phyloP scores from a whole-genome alignment of 2,113 vertebrate species.

The Octodon degus region DNA sequence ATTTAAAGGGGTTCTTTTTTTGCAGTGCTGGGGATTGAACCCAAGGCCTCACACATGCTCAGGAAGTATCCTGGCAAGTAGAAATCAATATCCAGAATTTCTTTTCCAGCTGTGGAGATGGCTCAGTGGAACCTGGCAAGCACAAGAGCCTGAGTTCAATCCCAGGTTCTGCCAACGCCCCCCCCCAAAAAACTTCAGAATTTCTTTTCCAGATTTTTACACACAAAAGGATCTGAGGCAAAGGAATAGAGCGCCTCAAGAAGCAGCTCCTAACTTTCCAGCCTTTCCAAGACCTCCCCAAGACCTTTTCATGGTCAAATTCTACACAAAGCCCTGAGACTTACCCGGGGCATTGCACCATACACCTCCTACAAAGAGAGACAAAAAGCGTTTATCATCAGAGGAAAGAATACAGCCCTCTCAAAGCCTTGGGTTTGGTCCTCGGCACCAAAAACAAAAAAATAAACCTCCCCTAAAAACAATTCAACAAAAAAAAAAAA shows the following conservation, averaged over 20 bases:
- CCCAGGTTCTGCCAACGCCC: too few species aligned
- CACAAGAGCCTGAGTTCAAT: too few species aligned
- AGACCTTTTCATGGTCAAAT: background rate
- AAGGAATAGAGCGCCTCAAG: background rate
- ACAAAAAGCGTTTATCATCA: conserved; percentile 45
- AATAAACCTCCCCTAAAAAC: too few species aligned
- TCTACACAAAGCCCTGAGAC: background rate
- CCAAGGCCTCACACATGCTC: background rate
- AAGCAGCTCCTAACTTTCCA: background rate
- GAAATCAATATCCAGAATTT: background rate
- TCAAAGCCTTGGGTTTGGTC: too few species aligned
- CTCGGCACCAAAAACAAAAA: too few species aligned
- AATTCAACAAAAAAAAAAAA: too few species aligned
- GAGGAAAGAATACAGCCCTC: background rate
- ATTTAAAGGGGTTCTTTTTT: background rate
- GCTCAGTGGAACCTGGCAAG: too few species aligned
- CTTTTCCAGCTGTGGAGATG: background rate
- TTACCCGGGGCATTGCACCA: conserved; percentile 90
- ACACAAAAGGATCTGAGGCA: background rate
- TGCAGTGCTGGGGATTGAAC: background rate
- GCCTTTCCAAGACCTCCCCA: background rate
- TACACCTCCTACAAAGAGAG: conserved; percentile 89
- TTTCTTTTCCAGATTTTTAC: background rate
- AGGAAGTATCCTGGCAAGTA: background rate
- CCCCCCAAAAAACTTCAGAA: too few species aligned